A percentile compares a stretch with the other conserved stretches of the same genome.
These are phyloP conservation scores for Teinopalpus imperialis DNA, from an alignment of 2,888 invertebrate species.

Conservation along the genomic window DNA sequence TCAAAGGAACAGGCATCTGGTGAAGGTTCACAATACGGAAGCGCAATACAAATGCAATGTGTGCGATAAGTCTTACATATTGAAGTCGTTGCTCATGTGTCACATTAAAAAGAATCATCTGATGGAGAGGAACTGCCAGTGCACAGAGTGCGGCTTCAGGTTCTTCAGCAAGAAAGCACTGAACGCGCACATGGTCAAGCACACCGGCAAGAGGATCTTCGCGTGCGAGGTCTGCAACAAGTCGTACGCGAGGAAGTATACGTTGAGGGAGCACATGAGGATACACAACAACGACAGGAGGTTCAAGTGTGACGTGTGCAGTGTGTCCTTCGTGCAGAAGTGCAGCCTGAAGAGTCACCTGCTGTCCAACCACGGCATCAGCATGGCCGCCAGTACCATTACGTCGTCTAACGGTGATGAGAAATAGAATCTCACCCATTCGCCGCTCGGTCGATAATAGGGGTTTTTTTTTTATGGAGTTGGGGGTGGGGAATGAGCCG, in stretches of 20 bases:
- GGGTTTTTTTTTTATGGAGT: too few species aligned
- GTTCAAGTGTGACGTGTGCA: slow-evolving; percentile 49
- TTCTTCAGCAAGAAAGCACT: slow-evolving; percentile 79
- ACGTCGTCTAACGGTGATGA: slow-evolving; percentile 33
- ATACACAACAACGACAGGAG: slow-evolving; percentile 62
- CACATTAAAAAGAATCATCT: slow-evolving; percentile 72
- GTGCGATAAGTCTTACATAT: slow-evolving; percentile 54
- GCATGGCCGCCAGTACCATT: slow-evolving; percentile 59
- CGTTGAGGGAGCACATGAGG: slow-evolving; percentile 60
- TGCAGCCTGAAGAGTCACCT: slow-evolving; percentile 68
- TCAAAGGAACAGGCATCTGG: slow-evolving; percentile 64
- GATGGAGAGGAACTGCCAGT: slow-evolving; percentile 72
- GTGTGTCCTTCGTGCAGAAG: slow-evolving; percentile 54
- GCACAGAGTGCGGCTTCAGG: slow-evolving; percentile 71
- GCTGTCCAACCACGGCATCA: slow-evolving; percentile 63
- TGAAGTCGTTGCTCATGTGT: slow-evolving; percentile 63
- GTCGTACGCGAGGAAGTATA: slow-evolving; percentile 66
- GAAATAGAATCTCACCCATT: too few species aligned
- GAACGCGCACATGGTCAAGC: slow-evolving; percentile 76
- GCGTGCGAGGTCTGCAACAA: slow-evolving; percentile 74
- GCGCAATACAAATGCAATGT: slow-evolving; percentile 69
- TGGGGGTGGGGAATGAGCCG: too few species aligned
- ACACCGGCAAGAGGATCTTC: slow-evolving; percentile 67
- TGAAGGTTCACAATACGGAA: slow-evolving; percentile 66
- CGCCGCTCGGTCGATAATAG: too few species aligned